Conservation (phyloP, 2,113 vertebrate genomes). For the Phalacrocorax pelagicus region DNA sequence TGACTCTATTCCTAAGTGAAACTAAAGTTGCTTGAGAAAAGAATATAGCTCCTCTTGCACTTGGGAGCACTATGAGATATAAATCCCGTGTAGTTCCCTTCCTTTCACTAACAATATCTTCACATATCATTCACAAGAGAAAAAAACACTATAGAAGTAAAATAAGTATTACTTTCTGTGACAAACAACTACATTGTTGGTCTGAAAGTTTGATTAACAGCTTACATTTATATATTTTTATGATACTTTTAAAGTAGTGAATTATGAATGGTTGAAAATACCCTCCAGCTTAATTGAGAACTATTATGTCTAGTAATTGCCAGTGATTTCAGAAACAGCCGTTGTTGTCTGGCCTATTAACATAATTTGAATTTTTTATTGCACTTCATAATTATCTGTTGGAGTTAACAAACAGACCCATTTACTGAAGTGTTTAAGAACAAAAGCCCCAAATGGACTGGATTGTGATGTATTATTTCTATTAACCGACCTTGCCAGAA, state of each 20-base stretch:
- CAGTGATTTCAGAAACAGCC: slow-evolving; percentile 93
- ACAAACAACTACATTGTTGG: slow-evolving; percentile 28
- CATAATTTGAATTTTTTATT: slow-evolving; percentile 98
- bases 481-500: slow-evolving; percentile 15
- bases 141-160: neutral
- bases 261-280: slow-evolving; percentile 83
- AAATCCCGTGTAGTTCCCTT: slow-evolving; percentile 6
- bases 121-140: neutral
- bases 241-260: slow-evolving; percentile 79
- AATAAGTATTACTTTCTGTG: slow-evolving; percentile 1
- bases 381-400: slow-evolving; percentile 79
- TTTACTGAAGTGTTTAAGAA: slow-evolving; percentile 71
- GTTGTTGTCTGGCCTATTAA: slow-evolving; percentile 94
- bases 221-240: slow-evolving; percentile 73
- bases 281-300: slow-evolving; percentile 95
- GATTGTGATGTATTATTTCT: slow-evolving; percentile 40
- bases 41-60: neutral
- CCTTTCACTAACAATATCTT: slow-evolving; percentile 44
- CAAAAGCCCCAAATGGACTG: slow-evolving; percentile 60
- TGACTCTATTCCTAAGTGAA: slow-evolving; percentile 41
- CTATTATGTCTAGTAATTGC: slow-evolving; percentile 97
- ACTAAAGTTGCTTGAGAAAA: slow-evolving; percentile 13
- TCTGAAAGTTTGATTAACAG: slow-evolving; percentile 77
- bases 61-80: neutral
- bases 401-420: slow-evolving; percentile 77